Conservation (phyloP, 2,113 vertebrate genomes). For the Ia io region DNA sequence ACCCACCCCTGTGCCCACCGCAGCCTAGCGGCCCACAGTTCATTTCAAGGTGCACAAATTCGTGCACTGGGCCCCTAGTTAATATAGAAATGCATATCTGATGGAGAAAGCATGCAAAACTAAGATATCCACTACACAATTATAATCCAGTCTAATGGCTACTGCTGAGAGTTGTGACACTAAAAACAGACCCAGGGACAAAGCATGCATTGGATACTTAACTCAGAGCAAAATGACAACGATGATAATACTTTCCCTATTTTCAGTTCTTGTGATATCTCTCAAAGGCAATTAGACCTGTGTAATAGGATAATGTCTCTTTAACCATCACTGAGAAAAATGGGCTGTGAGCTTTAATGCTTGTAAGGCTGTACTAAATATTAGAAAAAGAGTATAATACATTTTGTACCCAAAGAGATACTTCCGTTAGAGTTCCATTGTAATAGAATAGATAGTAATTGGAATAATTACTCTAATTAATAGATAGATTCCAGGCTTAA, state of each 20-base stretch:
- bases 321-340: background rate
- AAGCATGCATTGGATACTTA: background rate
- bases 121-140: background rate
- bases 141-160: background rate
- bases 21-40: too few species aligned
- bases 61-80: background rate
- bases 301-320: background rate
- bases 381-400: background rate
- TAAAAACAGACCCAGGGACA: background rate
- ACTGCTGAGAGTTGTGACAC: background rate
- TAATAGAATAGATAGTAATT: background rate
- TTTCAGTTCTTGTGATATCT: background rate
- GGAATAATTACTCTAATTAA: background rate
- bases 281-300: background rate
- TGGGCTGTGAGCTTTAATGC: background rate
- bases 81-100: background rate
- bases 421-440: background rate
- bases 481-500: background rate
- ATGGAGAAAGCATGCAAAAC: slow-evolving; percentile 39
- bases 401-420: background rate
- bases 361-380: background rate
- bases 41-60: too few species aligned
- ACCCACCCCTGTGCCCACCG: too few species aligned
- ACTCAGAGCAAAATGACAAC: background rate
- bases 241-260: background rate